phyloP scores from a whole-genome alignment of 2,113 vertebrate species.

The Clarias gariepinus region DNA sequence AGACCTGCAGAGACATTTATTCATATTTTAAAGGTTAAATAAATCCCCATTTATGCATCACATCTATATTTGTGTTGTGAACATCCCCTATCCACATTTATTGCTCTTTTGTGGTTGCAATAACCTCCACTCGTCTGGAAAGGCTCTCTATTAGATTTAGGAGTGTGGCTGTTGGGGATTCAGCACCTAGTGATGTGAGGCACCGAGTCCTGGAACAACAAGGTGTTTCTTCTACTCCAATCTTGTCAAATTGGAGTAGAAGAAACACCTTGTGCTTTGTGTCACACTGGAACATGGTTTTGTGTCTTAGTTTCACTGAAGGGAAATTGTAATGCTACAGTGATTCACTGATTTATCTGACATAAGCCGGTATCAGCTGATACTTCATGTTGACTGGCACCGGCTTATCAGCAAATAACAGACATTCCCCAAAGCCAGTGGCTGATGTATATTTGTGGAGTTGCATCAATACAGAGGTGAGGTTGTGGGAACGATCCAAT shows the following conservation, averaged over 20 bases:
- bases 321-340: neutral
- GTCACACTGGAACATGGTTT: neutral
- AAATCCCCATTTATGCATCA: neutral
- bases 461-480: too few species aligned
- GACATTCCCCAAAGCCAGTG: too few species aligned
- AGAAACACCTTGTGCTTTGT: too few species aligned
- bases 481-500: neutral
- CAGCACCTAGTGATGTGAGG: neutral
- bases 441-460: too few species aligned
- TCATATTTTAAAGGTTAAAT: neutral
- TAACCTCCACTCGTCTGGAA: neutral
- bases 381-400: too few species aligned
- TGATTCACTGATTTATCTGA: too few species aligned
- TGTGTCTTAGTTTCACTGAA: neutral
- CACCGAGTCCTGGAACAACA: neutral
- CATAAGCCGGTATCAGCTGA: too few species aligned
- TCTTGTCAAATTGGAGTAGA: too few species aligned
- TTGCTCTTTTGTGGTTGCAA: too few species aligned
- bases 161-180: neutral
- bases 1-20: constrained; percentile 62
- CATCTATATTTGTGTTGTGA: neutral
- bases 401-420: too few species aligned
- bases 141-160: neutral
- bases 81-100: neutral
- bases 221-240: neutral